Base-by-base conservation (phyloP, 2,113 vertebrate species). In the Leptobrachium ailaonicum region DNA sequence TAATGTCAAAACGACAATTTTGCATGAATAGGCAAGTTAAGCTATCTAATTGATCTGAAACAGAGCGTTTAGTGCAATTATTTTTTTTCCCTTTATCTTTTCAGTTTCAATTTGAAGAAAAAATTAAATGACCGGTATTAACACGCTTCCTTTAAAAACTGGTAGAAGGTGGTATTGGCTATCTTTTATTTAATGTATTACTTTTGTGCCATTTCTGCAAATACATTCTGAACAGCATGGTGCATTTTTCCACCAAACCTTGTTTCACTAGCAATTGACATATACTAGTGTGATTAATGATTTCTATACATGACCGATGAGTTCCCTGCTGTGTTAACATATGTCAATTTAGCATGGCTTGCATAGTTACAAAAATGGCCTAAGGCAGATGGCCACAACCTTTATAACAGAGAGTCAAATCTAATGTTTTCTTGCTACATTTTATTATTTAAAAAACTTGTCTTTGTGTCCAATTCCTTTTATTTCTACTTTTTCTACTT, bases 301-400 rank as follows among this genome's bases (percentile, higher is more conserved):
- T 73, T 73, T 80, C 62, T 80, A 73, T 80, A 73, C 62, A 80
- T 80, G 62, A 73, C 77, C 70, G 73, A 73, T 73, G 64, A 73
- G 47, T 42, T n/a, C 32, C 77, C 62, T 80, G 60, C 70, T 80
- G 77, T 56, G 62, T 50, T 72, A 72, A 72, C 77, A 79, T 79
- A 72, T 79, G 77, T 79, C 44, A 73, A n/a, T 72, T 80, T 80
- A 58, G 50, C 14, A 66, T 67, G 41, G 58, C 32, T 62, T 73
- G 54, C 63, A 66, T 58, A 2, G 47, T 7, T 44, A 40, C 53
- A 12, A 56, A 80, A 66, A 56, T 73, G 62, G 9, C 77, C 64
- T 80, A 56, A 66, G 41, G 70, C 58, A 73, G 45, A 73, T 79
- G 60, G 66, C 77, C 44, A 66, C 58, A 80, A 66, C 67, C 53